Evolutionary conservation across 2,113 vertebrate genomes (phyloP).

Genomic region (Atherinomorus stipes): DNA sequence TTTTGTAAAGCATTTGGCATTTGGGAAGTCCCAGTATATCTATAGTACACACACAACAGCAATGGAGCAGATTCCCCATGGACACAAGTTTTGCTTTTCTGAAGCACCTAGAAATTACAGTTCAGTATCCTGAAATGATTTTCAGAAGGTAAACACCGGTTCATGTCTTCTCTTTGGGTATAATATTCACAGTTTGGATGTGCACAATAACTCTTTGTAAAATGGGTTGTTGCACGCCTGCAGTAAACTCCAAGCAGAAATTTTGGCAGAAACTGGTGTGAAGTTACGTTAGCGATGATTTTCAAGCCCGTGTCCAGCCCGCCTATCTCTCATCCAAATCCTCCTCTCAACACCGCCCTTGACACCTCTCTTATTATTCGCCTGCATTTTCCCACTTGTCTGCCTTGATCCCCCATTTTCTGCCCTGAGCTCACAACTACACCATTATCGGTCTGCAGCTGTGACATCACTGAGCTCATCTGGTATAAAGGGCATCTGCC

Average conservation of each 20-base stretch:
- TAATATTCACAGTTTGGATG: conserved; percentile 43
- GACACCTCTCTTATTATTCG: conserved; percentile 15
- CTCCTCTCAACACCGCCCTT: neutral
- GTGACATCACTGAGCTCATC: conserved; percentile 62
- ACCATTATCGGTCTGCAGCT: conserved; percentile 35
- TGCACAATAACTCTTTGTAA: conserved; percentile 11
- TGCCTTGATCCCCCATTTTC: conserved; percentile 36
- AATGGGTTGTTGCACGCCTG: conserved; percentile 18
- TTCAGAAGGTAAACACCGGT: conserved; percentile 36
- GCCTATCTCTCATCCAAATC: conserved; percentile 6
- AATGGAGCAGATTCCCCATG: conserved; percentile 23
- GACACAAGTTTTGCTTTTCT: conserved; percentile 36
- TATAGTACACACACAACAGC: conserved; percentile 7
- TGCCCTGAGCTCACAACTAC: conserved; percentile 16
- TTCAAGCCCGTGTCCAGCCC: conserved; percentile 23
- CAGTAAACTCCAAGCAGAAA: conserved; percentile 39
- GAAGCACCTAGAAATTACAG: conserved; percentile 8
- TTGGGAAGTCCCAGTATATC: conserved; percentile 34
- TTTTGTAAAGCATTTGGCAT: conserved; percentile 65
- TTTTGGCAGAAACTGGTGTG: conserved; percentile 58
- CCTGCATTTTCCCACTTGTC: conserved; percentile 36
- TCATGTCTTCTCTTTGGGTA: conserved; percentile 25
- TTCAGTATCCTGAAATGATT: conserved; percentile 14
- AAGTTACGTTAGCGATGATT: conserved; percentile 52
- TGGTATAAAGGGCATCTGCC: conserved; percentile 61